These are phyloP conservation scores for Australoheros scitulus DNA, from an alignment of 2,113 vertebrate genomes.

Conservation along the genomic window DNA sequence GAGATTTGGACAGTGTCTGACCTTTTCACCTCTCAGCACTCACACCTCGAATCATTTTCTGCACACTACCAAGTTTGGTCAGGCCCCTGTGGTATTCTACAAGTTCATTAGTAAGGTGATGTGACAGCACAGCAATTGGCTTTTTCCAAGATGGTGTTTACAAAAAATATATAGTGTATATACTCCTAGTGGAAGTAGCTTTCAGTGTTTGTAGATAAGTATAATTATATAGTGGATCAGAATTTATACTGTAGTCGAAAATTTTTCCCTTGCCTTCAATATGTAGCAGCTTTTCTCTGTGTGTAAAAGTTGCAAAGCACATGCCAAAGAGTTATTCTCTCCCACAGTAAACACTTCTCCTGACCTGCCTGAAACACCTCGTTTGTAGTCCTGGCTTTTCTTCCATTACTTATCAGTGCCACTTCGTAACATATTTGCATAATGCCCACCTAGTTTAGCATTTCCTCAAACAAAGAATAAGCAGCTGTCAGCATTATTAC, in stretches of 20 bases:
- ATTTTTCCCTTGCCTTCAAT: not conserved
- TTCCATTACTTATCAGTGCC: not conserved
- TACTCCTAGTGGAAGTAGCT: not conserved
- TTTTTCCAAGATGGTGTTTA: constrained; percentile 12
- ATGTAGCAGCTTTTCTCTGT: not conserved
- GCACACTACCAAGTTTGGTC: constrained; percentile 40
- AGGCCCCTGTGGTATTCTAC: constrained; percentile 39
- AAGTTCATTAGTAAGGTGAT: constrained; percentile 59
- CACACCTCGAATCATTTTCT: constrained; percentile 51
- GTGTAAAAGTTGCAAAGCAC: not conserved
- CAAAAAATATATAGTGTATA: not conserved
- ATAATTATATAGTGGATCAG: not conserved
- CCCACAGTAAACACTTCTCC: not conserved
- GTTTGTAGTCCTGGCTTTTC: not conserved
- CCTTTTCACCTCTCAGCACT: constrained; percentile 60
- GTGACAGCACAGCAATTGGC: constrained; percentile 49
- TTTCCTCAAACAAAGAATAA: not conserved
- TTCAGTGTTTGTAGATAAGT: constrained; percentile 6
- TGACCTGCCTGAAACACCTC: not conserved
- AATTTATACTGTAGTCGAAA: not conserved
- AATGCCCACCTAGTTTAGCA: not conserved
- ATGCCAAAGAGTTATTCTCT: not conserved
- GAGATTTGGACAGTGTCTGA: constrained; percentile 50
- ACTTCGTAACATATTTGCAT: not conserved
- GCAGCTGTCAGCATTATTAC: not conserved